Evolutionary conservation across 2,113 vertebrate genomes (phyloP), one percentile per base, ranked within the genome.

Genomic region (Thinocorus orbignyianus): DNA sequence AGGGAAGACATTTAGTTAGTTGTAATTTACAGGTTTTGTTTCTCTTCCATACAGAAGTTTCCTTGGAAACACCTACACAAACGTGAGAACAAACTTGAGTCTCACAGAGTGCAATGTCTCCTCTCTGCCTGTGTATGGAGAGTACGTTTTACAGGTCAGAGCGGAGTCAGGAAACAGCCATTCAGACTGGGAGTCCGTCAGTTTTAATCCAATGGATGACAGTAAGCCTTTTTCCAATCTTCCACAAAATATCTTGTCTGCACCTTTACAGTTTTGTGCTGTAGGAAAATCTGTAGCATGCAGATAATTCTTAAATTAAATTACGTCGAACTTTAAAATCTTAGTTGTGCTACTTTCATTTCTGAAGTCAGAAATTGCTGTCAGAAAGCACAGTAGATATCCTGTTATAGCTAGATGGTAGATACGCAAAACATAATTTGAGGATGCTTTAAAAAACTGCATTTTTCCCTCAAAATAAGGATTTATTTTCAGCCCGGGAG

Each of bases 161-260:
- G 76, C 97, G 1, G 94, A 98, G 39, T 62, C n/a, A 6, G 92
- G 74, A 2, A 11, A 19, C 3, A 51, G 77, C 7, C 39, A 14
- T 10, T 98, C 98, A 0, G 54, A 87, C 23, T 98, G 98, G 98
- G 64, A 57, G 3, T 81, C 46, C 33, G 5, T 97, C 70, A 24
- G 17, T 20, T 98, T 98, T 92, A 94, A 69, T 8, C 98, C 98
- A 23, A 72, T 97, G 86, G 82, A 91, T 16, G 95, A 98, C 91
- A 98, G 98, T 98, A 97, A 98, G 98, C 55, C 19, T 12, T 65
- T 3, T 12, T 44, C 51, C 48, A 8, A 8, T 52, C 60, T 46
- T 39, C 55, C 28, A 19, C 31, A 10, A 22, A 80, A 72, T 24
- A 9, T 6, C 3, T 12, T 35, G 41, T 22, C 35, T 58, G 12